phyloP scores from a whole-genome alignment of 2,113 vertebrate species.

The Rhabdomys dilectus region DNA sequence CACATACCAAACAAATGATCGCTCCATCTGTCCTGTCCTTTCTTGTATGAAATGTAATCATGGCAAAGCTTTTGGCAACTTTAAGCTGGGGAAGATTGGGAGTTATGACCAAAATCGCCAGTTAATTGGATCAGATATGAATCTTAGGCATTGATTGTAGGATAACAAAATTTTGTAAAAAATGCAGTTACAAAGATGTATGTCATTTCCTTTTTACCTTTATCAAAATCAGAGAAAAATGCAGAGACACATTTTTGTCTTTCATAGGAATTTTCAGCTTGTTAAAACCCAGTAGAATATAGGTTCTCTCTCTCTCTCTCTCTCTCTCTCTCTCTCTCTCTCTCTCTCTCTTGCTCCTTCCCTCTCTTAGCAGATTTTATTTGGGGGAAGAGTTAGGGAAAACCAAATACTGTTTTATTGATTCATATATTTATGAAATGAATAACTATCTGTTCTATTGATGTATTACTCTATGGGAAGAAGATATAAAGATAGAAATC shows the following conservation, averaged over 20 bases:
- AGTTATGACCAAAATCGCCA: background rate
- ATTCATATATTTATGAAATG: background rate
- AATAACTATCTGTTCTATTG: background rate
- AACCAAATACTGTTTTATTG: background rate
- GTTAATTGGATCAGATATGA: background rate
- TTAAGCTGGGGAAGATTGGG: background rate
- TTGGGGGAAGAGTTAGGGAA: background rate
- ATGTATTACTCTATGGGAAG: background rate
- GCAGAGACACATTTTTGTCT: background rate
- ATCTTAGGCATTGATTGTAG: background rate
- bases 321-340: background rate
- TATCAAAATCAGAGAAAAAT: background rate
- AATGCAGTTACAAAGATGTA: background rate
- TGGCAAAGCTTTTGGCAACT: background rate
- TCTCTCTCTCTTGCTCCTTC: too few relatives aligned
- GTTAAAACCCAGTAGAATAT: background rate
- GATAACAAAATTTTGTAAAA: background rate
- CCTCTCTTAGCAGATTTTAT: background rate
- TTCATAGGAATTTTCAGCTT: background rate
- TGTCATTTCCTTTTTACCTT: background rate
- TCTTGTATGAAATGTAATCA: background rate
- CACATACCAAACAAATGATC: background rate
- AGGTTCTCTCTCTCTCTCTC: background rate
- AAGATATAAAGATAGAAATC: background rate
- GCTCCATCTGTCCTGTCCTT: background rate